Evolutionary conservation across 2,113 vertebrate species (phyloP).

Genomic region (Nannospalax galili): DNA sequence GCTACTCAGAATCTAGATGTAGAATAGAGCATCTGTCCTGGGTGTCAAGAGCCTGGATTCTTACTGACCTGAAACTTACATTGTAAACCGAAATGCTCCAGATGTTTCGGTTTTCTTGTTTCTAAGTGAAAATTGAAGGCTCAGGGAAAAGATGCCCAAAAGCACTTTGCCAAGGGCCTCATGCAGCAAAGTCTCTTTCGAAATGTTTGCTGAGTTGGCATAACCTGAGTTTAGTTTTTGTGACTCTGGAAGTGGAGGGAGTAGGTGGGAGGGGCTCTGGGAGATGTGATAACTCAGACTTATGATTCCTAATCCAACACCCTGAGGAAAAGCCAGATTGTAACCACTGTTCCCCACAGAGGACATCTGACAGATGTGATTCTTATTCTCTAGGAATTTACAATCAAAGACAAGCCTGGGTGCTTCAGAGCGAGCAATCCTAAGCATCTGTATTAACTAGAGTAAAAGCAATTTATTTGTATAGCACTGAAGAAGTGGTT

Average conservation of each 20-base stretch:
- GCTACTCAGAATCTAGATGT: not conserved
- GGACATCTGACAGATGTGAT: not conserved
- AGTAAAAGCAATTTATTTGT: not conserved
- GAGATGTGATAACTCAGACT: not conserved
- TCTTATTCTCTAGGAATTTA: conserved; percentile 47
- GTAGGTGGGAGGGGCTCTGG: not conserved
- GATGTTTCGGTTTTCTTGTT: not conserved
- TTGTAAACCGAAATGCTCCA: not conserved
- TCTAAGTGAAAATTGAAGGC: conserved; percentile 5
- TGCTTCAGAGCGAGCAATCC: not conserved
- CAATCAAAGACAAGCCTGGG: not conserved
- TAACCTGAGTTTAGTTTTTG: not conserved
- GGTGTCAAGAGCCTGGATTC: not conserved
- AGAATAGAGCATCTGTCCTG: not conserved
- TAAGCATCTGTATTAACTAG: not conserved
- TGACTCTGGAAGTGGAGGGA: not conserved
- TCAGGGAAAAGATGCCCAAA: not conserved
- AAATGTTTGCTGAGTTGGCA: not conserved
- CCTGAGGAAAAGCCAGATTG: not conserved
- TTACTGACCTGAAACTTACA: not conserved
- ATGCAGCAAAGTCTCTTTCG: not conserved
- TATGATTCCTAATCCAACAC: not conserved
- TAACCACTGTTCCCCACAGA: not conserved
- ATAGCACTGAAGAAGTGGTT: not conserved
- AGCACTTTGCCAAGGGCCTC: not conserved